Conservation (phyloP, 2,797 vertebrate species). For the Alouatta caraya region DNA sequence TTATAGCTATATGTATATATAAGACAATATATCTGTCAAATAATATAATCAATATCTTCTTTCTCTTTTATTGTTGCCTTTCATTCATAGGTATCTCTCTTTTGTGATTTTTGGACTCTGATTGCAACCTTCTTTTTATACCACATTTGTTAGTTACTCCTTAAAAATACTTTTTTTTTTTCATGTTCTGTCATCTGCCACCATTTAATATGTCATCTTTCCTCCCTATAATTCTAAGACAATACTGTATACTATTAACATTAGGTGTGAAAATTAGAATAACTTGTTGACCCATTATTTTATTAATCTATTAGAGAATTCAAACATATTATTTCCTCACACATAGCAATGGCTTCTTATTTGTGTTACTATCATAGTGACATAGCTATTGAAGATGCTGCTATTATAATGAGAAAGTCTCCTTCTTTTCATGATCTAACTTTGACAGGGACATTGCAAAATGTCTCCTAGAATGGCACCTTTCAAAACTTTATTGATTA, state of each 20-base stretch:
- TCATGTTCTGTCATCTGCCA: background rate
- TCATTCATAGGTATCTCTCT: background rate
- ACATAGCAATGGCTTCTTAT: background rate
- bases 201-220: background rate
- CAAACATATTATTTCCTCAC: background rate
- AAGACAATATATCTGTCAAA: background rate
- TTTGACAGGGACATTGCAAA: background rate
- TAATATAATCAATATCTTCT: background rate
- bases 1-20: too few species aligned
- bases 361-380: background rate
- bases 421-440: background rate
- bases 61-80: background rate
- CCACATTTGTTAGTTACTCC: background rate
- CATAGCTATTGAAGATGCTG: background rate
- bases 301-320: background rate
- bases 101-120: background rate
- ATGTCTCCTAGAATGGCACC: background rate
- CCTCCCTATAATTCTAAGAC: background rate
- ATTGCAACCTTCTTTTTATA: background rate
- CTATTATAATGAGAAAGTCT: background rate
- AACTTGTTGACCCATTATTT: background rate
- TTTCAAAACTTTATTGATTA: background rate
- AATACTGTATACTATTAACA: background rate
- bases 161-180: background rate
- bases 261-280: background rate